Percentiles rank a stretch among this genome's conserved stretches.
phyloP scores from a whole-genome alignment of 2,797 vertebrate species.

The Gymnocypris eckloni region DNA sequence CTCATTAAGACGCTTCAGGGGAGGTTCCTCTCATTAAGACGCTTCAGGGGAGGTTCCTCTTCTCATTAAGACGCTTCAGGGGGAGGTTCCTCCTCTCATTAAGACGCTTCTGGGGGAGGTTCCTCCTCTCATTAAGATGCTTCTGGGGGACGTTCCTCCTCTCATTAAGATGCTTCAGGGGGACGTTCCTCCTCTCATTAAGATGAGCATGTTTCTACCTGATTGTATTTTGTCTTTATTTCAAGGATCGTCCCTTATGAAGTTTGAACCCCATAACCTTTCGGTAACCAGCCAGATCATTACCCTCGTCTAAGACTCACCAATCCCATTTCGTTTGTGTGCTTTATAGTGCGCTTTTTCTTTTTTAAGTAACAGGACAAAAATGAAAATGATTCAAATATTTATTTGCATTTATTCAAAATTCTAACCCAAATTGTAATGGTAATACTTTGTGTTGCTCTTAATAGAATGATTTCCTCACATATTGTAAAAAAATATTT shows the following conservation, averaged over 20 bases:
- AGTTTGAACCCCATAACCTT: slow-evolving; percentile 5
- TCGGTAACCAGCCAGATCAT: background rate
- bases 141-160: too few relatives aligned
- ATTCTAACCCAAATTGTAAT: background rate
- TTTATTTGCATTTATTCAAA: background rate
- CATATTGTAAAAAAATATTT: too few relatives aligned
- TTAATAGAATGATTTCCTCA: too few relatives aligned
- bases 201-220: background rate
- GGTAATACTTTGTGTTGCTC: background rate
- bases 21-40: too few relatives aligned
- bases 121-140: too few relatives aligned
- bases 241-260: background rate
- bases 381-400: background rate
- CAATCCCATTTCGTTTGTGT: background rate
- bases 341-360: background rate
- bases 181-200: background rate
- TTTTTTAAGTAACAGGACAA: background rate
- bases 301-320: too few relatives aligned
- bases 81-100: too few relatives aligned
- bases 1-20: too few relatives aligned
- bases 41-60: too few relatives aligned
- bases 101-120: too few relatives aligned
- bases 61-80: too few relatives aligned
- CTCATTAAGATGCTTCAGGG: background rate
- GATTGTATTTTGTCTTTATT: background rate